phyloP scores from a whole-genome alignment of 2,888 invertebrate species.

The Dryomyza anilis region DNA sequence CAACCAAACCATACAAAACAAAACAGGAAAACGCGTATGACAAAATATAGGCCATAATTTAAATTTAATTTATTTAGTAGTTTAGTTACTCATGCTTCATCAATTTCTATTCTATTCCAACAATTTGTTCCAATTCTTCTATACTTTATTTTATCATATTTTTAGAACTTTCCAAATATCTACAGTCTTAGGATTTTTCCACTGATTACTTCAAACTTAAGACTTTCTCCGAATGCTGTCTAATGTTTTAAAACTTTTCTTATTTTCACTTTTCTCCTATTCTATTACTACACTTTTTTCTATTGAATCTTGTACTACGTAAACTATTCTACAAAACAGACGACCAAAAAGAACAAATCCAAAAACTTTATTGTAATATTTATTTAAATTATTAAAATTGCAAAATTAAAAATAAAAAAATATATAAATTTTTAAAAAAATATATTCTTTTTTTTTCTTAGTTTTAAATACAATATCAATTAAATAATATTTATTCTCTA shows the following conservation, averaged over 20 bases:
- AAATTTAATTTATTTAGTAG: conserved; percentile 36
- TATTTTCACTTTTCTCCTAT: conserved; percentile 15
- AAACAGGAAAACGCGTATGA: conserved; percentile 30
- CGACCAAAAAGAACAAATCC: conserved; percentile 46
- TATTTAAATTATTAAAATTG: conserved; percentile 58
- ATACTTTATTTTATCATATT: not conserved
- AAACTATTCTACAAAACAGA: not conserved
- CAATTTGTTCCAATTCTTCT: conserved; percentile 1
- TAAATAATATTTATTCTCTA: not conserved
- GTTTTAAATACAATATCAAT: not conserved
- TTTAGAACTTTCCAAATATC: conserved; percentile 3
- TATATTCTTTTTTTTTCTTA: not conserved
- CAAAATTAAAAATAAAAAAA: conserved; percentile 40
- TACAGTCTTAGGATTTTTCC: not conserved
- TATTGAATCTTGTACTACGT: not conserved
- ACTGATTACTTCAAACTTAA: conserved; percentile 8
- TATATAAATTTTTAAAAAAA: conserved; percentile 27
- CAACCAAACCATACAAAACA: not conserved
- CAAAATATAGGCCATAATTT: conserved; percentile 47
- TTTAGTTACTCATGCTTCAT: conserved; percentile 45
- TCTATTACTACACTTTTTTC: conserved; percentile 18
- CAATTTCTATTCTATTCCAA: not conserved
- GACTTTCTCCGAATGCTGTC: too few species aligned
- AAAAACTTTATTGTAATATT: conserved; percentile 47
- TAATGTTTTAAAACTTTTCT: not conserved